Base-by-base conservation (phyloP, 1,140 invertebrate species). In the Trachelipus rathkii region DNA sequence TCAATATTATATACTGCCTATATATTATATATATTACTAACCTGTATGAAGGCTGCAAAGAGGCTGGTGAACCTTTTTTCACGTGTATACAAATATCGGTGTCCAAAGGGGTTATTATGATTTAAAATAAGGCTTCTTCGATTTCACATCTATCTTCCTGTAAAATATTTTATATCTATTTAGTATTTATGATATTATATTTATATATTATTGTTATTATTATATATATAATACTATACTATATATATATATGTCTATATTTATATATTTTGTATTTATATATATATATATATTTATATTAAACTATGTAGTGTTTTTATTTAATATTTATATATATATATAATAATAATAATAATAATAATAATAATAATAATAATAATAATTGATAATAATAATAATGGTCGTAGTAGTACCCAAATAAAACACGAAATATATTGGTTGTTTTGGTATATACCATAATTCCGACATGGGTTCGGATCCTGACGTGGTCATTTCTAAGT, bases 251-350 rank as follows among this genome's bases (percentile, higher is more conserved):
- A n/a, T n/a, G n/a, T n/a, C n/a, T n/a, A n/a, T n/a, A n/a, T n/a
- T n/a, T n/a, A n/a, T n/a, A n/a, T n/a, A n/a, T n/a, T n/a, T n/a
- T n/a, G n/a, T 60, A 60, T 60, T 4, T 60, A 60, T 60, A 60
- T 60, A 60, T 60, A 60, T 60, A 60, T 60, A 60, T 60, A 60
- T 60, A 60, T 60, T 4, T 60, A 60, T 60, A 60, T 60, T 4
- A 4, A 60, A 4, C 2, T 60, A 60, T 60, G 8, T 60, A 60
- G n/a, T n/a, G n/a, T n/a, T n/a, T n/a, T n/a, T n/a, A n/a, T n/a
- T 60, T 4, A 4, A 60, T 60, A 60, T 60, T 10, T 50, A 50
- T 50, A 50, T 50, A 50, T 50, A 50, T 50, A 50, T 50, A 50
- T 50, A 50, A 10, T 50, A 15, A 15, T 9, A 10, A 50, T 50